These are phyloP conservation scores for Phallusia fumigata DNA, from an alignment of 23 tunicate species.

Conservation along the genomic window DNA sequence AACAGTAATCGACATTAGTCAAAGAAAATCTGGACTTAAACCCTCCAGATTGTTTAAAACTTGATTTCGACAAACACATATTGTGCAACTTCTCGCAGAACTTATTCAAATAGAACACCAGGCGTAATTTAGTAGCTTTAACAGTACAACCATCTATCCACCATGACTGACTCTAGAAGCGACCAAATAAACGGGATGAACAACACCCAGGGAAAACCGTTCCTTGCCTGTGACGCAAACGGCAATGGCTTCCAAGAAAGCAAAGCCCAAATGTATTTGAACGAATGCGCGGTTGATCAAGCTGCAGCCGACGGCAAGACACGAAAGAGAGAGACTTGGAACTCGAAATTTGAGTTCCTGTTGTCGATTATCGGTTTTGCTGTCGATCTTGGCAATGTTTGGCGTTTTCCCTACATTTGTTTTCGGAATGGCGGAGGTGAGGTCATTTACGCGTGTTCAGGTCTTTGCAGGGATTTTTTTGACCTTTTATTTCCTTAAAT, in stretches of 20 bases:
- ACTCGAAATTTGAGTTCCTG: slow-evolving; percentile 58
- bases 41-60: neutral
- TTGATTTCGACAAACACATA: neutral
- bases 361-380: slow-evolving; percentile 82
- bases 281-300: neutral
- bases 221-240: neutral
- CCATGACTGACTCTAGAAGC: neutral
- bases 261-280: neutral
- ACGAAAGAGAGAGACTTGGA: slow-evolving; percentile 71
- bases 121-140: neutral
- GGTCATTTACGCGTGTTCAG: neutral
- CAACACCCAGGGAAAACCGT: neutral
- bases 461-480: neutral
- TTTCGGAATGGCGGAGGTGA: slow-evolving; percentile 88
- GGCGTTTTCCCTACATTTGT: slow-evolving; percentile 87
- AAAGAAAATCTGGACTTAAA: too few species aligned
- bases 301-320: slow-evolving; percentile 21
- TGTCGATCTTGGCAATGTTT: slow-evolving; percentile 88
- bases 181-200: neutral
- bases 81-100: neutral
- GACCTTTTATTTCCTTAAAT: too few species aligned
- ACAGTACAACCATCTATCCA: neutral
- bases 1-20: too few species aligned
- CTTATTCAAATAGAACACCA: neutral
- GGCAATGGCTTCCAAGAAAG: neutral